phyloP scores from a whole-genome alignment of 2,113 vertebrate genomes.

The Cairina moschata region DNA sequence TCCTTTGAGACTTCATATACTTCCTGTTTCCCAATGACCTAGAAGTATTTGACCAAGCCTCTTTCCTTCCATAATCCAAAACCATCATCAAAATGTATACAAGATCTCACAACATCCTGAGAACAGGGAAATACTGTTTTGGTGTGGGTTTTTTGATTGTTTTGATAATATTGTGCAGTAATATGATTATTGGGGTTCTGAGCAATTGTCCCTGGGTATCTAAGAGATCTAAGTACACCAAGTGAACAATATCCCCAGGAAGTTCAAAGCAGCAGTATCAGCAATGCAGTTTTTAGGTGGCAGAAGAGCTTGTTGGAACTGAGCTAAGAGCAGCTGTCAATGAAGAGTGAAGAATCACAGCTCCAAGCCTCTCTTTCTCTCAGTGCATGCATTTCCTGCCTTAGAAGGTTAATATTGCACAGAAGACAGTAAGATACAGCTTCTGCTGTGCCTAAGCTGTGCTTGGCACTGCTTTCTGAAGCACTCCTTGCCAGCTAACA shows the following conservation, averaged over 20 bases:
- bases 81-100: background rate
- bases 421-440: background rate
- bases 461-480: background rate
- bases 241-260: background rate
- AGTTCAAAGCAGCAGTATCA: background rate
- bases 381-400: background rate
- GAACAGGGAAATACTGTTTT: background rate
- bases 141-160: background rate
- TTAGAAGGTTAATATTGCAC: background rate
- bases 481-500: background rate
- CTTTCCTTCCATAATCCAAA: background rate
- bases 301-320: background rate
- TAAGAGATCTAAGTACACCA: background rate
- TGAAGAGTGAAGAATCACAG: background rate
- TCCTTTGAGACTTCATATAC: background rate
- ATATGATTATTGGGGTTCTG: background rate
- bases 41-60: background rate
- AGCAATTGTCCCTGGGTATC: background rate
- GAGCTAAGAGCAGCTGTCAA: background rate
- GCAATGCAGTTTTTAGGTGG: background rate
- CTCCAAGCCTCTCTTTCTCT: background rate
- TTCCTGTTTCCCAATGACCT: background rate
- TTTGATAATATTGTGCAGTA: background rate
- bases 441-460: constrained; percentile 26
- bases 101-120: background rate